Percentiles rank a stretch among this genome's conserved stretches.
These are phyloP conservation scores for Odontothrips loti DNA, from an alignment of 2,888 invertebrate genomes.

Conservation along the genomic window DNA sequence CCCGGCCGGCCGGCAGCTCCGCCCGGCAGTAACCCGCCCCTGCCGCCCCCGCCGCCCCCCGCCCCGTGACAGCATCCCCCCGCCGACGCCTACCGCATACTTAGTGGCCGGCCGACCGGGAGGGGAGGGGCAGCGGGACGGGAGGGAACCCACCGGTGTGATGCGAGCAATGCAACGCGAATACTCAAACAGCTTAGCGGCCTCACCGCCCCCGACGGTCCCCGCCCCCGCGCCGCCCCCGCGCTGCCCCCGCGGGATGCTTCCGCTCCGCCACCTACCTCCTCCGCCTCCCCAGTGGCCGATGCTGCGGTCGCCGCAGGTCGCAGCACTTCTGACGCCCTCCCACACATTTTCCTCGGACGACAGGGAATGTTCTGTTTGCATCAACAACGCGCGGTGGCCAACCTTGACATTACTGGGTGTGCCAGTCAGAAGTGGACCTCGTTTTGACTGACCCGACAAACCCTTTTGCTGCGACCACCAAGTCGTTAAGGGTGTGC, in stretches of 20 bases:
- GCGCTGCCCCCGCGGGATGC: not conserved
- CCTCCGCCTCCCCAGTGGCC: not conserved
- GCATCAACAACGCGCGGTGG: no score
- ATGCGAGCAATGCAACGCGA: conserved; percentile 5
- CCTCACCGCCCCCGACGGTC: not conserved
- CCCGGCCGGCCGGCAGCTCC: not conserved
- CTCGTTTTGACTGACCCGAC: no score
- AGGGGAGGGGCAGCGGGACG: not conserved
- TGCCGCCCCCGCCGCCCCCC: not conserved
- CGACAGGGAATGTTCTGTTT: no score
- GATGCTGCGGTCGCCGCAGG: not conserved
- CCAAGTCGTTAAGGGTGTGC: no score
- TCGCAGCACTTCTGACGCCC: no score
- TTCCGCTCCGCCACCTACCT: not conserved
- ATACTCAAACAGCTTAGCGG: conserved; percentile 11
- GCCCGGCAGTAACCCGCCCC: not conserved
- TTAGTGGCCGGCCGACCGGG: not conserved
- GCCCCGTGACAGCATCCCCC: conserved; percentile 13
- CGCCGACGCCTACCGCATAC: not conserved
- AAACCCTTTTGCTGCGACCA: no score
- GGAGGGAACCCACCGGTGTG: not conserved
- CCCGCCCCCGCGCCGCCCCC: no score
- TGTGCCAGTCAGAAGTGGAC: no score
- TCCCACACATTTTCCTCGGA: no score
- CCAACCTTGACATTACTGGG: no score